Conservation (phyloP, 2,113 vertebrate genomes). For the Mormyrus lacerda region DNA sequence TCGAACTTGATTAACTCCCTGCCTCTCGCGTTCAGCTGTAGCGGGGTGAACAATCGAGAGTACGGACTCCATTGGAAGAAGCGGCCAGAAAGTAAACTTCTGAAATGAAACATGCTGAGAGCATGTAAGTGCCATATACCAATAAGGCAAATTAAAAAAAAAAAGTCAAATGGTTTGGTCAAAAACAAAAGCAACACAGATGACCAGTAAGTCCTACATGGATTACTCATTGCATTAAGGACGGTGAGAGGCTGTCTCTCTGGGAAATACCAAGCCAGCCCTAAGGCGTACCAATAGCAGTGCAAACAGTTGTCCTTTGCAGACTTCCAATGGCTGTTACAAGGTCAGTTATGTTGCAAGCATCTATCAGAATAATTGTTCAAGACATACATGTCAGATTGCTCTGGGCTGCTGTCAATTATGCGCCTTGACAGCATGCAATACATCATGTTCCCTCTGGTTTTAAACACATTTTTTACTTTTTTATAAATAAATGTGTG, state of each 20-base stretch:
- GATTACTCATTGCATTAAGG: background rate
- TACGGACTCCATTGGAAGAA: background rate
- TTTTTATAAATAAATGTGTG: background rate
- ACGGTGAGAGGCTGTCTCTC: background rate
- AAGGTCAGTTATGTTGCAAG: conserved; percentile 24
- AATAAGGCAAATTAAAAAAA: background rate
- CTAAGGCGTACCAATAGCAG: background rate
- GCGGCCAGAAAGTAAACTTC: background rate
- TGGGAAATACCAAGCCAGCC: conserved; percentile 18
- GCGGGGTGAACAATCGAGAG: background rate
- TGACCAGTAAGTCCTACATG: background rate
- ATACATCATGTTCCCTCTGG: background rate
- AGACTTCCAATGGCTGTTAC: conserved; percentile 11
- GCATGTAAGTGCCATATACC: background rate
- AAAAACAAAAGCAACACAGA: background rate
- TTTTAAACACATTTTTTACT: background rate
- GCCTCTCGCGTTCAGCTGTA: background rate
- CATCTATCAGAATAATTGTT: conserved; percentile 21
- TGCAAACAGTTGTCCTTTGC: conserved; percentile 16
- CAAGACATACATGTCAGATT: conserved; percentile 9
- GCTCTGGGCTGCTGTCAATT: conserved; percentile 19
- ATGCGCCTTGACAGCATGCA: background rate
- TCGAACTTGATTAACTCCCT: background rate
- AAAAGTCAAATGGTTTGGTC: background rate
- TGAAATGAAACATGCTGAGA: background rate